A percentile compares a stretch with the other conserved stretches of the same genome.
Conservation (phyloP, 2,797 vertebrate genomes). For the Pyrocephalus nanus region DNA sequence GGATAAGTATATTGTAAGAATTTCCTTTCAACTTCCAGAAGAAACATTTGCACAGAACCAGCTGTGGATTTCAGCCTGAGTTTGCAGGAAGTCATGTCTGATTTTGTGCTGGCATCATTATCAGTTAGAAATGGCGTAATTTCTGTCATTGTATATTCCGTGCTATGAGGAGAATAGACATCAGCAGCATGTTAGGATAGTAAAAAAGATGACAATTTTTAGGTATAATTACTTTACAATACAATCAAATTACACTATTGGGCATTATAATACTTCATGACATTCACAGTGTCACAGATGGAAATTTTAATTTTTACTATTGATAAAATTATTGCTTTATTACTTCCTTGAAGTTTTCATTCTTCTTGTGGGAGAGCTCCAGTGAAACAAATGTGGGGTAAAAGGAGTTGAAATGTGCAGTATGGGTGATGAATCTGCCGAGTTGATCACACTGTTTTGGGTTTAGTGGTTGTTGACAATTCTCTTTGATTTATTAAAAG, state of each 20-base stretch:
- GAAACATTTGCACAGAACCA: background rate
- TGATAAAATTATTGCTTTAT: background rate
- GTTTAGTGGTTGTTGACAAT: background rate
- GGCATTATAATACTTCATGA: background rate
- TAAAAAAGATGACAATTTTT: background rate
- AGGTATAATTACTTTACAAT: background rate
- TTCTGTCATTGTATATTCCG: background rate
- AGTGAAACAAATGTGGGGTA: background rate
- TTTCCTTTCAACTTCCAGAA: background rate
- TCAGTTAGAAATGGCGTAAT: background rate
- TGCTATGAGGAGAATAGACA: background rate
- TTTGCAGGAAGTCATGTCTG: background rate
- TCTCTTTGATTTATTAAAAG: conserved; percentile 3
- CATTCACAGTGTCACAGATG: background rate
- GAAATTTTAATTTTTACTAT: conserved; percentile 1
- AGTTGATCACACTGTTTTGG: background rate
- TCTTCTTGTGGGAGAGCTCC: background rate
- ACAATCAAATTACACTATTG: background rate
- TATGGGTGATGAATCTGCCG: background rate
- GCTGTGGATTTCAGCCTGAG: background rate
- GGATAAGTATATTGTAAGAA: background rate
- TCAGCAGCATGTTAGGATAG: background rate
- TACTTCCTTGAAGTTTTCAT: background rate
- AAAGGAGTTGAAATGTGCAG: background rate
- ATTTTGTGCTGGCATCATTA: background rate